These are phyloP conservation scores for Paragorgia papillata DNA, from an alignment of 92 coral and sea anemone genomes.

Conservation along the genomic window DNA sequence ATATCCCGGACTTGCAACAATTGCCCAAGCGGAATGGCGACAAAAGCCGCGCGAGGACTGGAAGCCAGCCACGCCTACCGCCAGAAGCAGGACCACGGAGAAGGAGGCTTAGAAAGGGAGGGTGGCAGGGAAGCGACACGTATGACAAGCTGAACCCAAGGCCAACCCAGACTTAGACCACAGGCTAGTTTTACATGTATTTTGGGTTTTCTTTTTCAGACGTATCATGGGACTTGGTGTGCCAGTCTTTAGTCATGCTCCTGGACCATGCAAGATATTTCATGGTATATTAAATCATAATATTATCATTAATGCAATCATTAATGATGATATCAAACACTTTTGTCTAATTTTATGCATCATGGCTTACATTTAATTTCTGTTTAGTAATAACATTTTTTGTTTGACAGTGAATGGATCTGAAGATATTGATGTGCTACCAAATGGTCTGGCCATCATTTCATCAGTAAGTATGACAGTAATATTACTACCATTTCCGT, in stretches of 20 bases:
- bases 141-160: no score
- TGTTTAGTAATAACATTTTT: neutral
- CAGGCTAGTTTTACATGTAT: no score
- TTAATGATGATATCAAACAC: neutral
- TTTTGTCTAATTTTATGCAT: no score
- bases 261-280: slow-evolving; percentile 59
- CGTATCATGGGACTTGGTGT: slow-evolving; percentile 29
- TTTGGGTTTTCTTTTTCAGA: no score
- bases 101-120: no score
- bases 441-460: slow-evolving; percentile 82
- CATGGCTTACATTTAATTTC: neutral
- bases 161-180: no score
- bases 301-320: neutral
- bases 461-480: slow-evolving; percentile 83
- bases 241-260: slow-evolving; percentile 49
- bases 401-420: slow-evolving; percentile 84
- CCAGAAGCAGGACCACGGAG: no score
- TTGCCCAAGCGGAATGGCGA: no score
- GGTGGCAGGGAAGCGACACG: no score
- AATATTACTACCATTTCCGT: neutral
- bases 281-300: slow-evolving; percentile 38
- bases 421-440: slow-evolving; percentile 86
- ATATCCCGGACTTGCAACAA: no score
- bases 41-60: no score
- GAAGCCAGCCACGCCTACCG: no score